Conservation (phyloP, 2,113 vertebrate species). For the Grammomys surdaster region DNA sequence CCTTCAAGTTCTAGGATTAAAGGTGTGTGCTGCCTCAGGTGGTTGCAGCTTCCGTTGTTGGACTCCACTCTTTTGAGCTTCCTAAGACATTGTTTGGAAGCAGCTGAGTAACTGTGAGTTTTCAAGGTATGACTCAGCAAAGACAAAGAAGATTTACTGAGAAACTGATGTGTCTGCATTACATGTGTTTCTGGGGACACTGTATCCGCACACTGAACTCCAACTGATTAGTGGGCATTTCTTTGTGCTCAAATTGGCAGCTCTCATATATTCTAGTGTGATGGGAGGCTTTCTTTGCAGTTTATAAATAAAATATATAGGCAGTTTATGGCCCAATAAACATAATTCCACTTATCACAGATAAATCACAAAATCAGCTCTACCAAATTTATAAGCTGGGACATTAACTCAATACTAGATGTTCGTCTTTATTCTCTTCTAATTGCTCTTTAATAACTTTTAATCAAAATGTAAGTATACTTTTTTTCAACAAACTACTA, state of each 20-base stretch:
- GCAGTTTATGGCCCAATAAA: not conserved
- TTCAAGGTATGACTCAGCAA: slow-evolving; percentile 33
- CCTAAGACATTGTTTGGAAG: not conserved
- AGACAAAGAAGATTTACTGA: not conserved
- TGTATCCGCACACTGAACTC: not conserved
- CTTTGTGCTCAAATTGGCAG: not conserved
- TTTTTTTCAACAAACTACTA: not conserved
- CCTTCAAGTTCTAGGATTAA: not conserved
- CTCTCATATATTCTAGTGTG: not conserved
- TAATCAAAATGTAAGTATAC: not conserved
- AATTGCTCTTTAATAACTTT: not conserved
- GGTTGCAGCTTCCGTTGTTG: not conserved
- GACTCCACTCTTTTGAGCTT: slow-evolving; percentile 11
- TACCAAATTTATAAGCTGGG: not conserved
- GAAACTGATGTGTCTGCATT: not conserved
- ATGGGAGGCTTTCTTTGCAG: not conserved
- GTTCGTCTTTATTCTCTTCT: slow-evolving; percentile 15
- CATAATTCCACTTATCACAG: slow-evolving; percentile 18
- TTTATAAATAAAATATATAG: not conserved
- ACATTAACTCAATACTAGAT: not conserved
- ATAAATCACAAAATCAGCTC: slow-evolving; percentile 24
- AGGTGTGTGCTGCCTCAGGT: not conserved
- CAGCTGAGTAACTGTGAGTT: not conserved
- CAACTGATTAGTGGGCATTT: not conserved
- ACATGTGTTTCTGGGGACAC: not conserved